Conservation (phyloP, 2,113 vertebrate species). For the Lipotes vexillifer region DNA sequence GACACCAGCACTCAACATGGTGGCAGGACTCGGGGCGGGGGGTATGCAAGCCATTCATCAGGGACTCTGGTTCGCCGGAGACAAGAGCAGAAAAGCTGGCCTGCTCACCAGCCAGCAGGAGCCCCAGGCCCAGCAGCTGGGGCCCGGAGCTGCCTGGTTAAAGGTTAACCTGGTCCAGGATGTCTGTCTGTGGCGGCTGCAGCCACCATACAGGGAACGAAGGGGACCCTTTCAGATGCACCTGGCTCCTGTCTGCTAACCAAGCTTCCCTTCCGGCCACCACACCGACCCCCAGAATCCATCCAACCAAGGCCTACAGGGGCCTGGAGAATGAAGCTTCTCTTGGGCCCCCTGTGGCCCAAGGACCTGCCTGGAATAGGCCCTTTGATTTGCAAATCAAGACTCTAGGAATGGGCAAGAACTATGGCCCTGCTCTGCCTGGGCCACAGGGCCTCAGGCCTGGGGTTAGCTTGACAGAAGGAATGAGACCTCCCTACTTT, state of each 20-base stretch:
- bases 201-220: conserved; percentile 58
- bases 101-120: conserved; percentile 31
- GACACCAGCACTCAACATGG: conserved; percentile 85
- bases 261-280: neutral
- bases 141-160: conserved; percentile 64
- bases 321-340: neutral
- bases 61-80: conserved; percentile 77
- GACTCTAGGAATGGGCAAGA: neutral
- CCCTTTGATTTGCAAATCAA: conserved; percentile 65
- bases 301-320: neutral
- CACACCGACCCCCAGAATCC: neutral
- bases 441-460: neutral
- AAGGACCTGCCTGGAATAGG: neutral
- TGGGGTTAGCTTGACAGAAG: neutral
- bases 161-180: conserved; percentile 77
- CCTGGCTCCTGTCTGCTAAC: conserved; percentile 42
- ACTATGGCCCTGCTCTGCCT: neutral
- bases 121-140: neutral
- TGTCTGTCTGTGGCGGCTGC: conserved; percentile 58
- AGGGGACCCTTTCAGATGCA: conserved; percentile 58
- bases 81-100: conserved; percentile 81
- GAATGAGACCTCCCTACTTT: neutral
- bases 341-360: neutral
- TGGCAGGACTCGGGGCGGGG: conserved; percentile 82
- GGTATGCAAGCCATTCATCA: conserved; percentile 89